phyloP scores from a whole-genome alignment of 2,888 invertebrate genomes.

The Crematogaster levior region DNA sequence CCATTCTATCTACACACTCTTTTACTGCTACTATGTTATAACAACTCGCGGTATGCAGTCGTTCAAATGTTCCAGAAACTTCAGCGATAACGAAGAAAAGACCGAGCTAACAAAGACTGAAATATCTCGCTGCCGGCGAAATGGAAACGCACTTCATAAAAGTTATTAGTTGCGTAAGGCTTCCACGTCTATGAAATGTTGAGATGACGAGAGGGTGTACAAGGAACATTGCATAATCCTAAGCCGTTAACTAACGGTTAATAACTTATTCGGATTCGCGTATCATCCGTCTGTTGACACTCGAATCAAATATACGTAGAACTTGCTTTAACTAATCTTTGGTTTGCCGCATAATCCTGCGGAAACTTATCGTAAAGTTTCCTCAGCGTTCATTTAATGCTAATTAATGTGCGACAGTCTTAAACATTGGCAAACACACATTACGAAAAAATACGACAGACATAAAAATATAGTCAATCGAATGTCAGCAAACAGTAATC shows the following conservation, averaged over 20 bases:
- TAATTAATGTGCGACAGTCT: conserved; percentile 11
- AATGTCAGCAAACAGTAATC: conserved; percentile 26
- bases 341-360: conserved; percentile 8
- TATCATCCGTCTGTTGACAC: conserved; percentile 5
- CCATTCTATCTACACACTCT: not conserved
- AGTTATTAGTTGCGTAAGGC: conserved; percentile 35
- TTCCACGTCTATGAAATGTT: not conserved
- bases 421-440: not conserved
- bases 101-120: not conserved
- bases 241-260: conserved; percentile 20
- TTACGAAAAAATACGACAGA: not conserved
- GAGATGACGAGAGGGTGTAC: not conserved
- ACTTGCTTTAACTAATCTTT: conserved; percentile 38
- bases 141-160: conserved; percentile 24
- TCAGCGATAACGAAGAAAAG: conserved; percentile 8
- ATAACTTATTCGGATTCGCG: conserved; percentile 27
- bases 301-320: conserved; percentile 15
- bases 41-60: not conserved
- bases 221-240: conserved; percentile 28
- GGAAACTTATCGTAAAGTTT: conserved; percentile 15
- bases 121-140: not conserved
- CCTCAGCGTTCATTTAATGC: not conserved
- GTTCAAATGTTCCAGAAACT: conserved; percentile 33
- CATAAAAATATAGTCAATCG: conserved; percentile 24
- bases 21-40: not conserved